These are phyloP conservation scores for Notolepis coatsorum DNA, from an alignment of 2,797 vertebrate species.

Conservation along the genomic window DNA sequence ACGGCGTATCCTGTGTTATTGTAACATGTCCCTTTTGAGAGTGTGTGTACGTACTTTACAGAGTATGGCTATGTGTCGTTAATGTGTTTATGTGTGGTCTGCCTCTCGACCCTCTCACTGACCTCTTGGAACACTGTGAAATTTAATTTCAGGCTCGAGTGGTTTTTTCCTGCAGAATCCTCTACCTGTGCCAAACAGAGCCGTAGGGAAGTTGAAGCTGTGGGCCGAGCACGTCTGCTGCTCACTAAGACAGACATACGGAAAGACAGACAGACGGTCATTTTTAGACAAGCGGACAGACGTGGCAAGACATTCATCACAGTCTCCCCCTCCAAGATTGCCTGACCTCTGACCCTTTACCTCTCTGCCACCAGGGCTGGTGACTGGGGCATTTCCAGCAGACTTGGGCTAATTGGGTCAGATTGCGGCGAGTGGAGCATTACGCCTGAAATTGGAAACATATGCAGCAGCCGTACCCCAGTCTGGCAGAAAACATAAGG, in stretches of 20 bases:
- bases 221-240: slow-evolving; percentile 21
- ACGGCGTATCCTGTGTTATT: too few species aligned
- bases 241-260: slow-evolving; percentile 5
- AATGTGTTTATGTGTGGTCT: slow-evolving; percentile 5
- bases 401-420: slow-evolving; percentile 76
- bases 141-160: slow-evolving; percentile 63
- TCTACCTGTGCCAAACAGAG: slow-evolving; percentile 58
- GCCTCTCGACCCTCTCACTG: slow-evolving; percentile 47
- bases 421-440: slow-evolving; percentile 70
- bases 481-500: slow-evolving; percentile 8
- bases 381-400: slow-evolving; percentile 69
- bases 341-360: slow-evolving; percentile 73
- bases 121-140: slow-evolving; percentile 64
- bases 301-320: not conserved
- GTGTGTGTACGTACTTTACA: not conserved
- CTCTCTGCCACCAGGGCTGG: slow-evolving; percentile 60
- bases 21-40: too few species aligned
- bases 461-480: slow-evolving; percentile 42
- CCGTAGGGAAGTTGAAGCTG: slow-evolving; percentile 5
- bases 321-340: slow-evolving; percentile 5
- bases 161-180: slow-evolving; percentile 43
- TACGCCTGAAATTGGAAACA: slow-evolving; percentile 81
- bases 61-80: slow-evolving; percentile 10
- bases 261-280: not conserved
- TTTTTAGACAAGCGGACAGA: slow-evolving; percentile 15